Evolutionary conservation across 2,113 vertebrate genomes (phyloP).

Genomic region (Dipodomys stephensi): DNA sequence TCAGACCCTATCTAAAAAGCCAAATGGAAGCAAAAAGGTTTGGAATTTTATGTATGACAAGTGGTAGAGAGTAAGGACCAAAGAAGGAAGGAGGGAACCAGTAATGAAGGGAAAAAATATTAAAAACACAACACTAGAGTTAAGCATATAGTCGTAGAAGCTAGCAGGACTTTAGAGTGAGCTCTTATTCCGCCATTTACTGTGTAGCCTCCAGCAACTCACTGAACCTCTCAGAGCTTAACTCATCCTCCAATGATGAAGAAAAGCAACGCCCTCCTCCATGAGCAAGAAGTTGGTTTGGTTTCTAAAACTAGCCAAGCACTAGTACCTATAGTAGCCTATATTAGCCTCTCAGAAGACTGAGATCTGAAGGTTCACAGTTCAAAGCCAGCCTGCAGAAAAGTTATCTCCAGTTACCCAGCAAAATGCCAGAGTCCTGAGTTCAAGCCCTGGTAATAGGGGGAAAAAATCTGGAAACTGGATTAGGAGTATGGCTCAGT

Average conservation of each 20-base stretch:
- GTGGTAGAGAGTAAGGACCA: too few species aligned
- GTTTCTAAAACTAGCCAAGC: not conserved
- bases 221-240: not conserved
- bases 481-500: not conserved
- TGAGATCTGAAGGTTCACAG: not conserved
- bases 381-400: not conserved
- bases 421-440: not conserved
- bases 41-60: too few species aligned
- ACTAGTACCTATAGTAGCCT: too few species aligned
- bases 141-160: not conserved
- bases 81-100: too few species aligned
- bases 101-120: too few species aligned
- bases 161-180: not conserved
- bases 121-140: too few species aligned
- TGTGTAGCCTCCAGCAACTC: not conserved
- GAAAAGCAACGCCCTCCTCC: not conserved
- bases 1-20: too few species aligned
- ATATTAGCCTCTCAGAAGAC: too few species aligned
- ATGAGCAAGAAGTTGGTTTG: too few species aligned
- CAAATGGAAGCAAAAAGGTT: too few species aligned
- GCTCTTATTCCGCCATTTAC: not conserved
- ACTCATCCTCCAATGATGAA: not conserved
- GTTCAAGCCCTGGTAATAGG: too few species aligned
- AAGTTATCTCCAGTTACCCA: not conserved
- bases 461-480: not conserved